Evolutionary conservation across 1,140 invertebrate genomes (phyloP), one percentile per base, ranked within the genome.

Genomic region (Lamellibrachia luymesi): DNA sequence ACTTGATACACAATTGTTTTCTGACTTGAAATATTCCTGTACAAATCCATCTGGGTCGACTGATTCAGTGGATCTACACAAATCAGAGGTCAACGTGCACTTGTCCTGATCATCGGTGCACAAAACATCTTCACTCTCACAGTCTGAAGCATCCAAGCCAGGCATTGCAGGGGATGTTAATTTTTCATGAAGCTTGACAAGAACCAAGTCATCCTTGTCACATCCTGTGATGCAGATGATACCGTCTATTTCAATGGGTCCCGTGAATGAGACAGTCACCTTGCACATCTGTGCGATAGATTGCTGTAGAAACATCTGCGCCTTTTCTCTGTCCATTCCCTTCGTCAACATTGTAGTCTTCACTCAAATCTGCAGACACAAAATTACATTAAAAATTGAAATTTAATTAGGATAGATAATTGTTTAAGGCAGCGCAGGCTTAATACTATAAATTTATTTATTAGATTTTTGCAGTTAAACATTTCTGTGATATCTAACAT

Each of bases 111-210:
- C 25, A 80, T 17, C 64, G 25, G 64, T 22, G 17, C 25, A 22
- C 64, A 6, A 80, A 4, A 22, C 64, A 22, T 80, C 17, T 17
- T 80, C 64, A 22, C 13, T 80, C 64, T 80, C 64, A 22, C 64
- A 80, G 64, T 80, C 17, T 8, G 64, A 80, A 80, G 25, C 4
- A 80, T 80, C 64, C 7, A 80, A 80, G 7, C 13, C 64, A 4
- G 64, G 64, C 64, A 80, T 2, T 22, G 25, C 64, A 80, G 64
- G 64, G 5, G 64, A 80, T 0, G 64, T 80, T 80, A 80, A 22
- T 80, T 80, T 80, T 80, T 80, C 64, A 80, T 80, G 64, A 80
- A 80, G 64, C 64, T 80, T 80, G 64, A 80, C 64, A 80, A 80
- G 64, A 80, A 80, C 64, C 17, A 80, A 80, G 64, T 80, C 64